These are phyloP conservation scores for Macrotus californicus DNA, from an alignment of 2,113 vertebrate species.

Conservation along the genomic window DNA sequence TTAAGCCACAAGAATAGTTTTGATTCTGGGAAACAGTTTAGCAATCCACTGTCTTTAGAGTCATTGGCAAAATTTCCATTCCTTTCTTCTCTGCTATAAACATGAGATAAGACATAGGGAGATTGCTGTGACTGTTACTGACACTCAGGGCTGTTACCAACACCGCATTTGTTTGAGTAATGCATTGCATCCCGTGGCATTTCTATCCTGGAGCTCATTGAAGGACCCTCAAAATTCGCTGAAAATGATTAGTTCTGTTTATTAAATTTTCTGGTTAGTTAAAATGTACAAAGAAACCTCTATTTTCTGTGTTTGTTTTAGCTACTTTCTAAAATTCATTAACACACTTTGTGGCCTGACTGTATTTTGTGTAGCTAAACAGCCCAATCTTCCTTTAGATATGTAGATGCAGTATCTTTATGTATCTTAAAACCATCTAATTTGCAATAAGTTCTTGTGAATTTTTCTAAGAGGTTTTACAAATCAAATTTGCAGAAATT, in stretches of 20 bases:
- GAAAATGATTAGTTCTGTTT: not conserved
- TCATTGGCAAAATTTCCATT: not conserved
- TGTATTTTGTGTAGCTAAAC: not conserved
- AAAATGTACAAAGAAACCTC: not conserved
- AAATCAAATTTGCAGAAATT: not conserved
- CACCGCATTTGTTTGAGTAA: not conserved
- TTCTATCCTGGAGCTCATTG: not conserved
- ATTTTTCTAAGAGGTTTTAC: not conserved
- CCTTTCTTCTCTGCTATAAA: not conserved
- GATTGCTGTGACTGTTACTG: not conserved
- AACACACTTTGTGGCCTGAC: not conserved
- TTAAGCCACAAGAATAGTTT: not conserved
- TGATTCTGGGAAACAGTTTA: not conserved
- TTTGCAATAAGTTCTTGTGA: not conserved
- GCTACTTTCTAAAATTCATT: not conserved
- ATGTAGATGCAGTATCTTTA: not conserved
- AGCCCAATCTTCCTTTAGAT: not conserved
- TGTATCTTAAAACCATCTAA: not conserved
- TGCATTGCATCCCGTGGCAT: not conserved
- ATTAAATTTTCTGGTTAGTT: not conserved
- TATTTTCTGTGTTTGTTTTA: not conserved
- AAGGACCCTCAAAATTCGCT: not conserved
- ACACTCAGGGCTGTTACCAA: not conserved
- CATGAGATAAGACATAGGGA: not conserved
- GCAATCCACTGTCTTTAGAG: not conserved